A percentile compares a stretch with the other conserved stretches of the same genome.
These are phyloP conservation scores for Luscinia luscinia DNA, from an alignment of 2,797 vertebrate species.

Conservation along the genomic window DNA sequence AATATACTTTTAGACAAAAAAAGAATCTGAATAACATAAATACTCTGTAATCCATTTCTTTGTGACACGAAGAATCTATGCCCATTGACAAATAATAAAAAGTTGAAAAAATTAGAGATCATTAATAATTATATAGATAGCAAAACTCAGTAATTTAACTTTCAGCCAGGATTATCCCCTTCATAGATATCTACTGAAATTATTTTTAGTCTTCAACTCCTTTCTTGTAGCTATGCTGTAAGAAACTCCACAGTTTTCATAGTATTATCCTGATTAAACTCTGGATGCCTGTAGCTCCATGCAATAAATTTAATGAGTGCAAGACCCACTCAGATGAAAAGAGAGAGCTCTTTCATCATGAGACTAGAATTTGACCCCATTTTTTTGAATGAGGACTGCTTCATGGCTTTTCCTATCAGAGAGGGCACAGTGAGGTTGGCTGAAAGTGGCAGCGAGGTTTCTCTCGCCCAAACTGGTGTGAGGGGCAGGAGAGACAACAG, in stretches of 20 bases:
- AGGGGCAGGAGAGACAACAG: background rate
- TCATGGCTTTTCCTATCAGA: background rate
- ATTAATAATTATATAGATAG: background rate
- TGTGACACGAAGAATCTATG: background rate
- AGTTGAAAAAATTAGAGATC: background rate
- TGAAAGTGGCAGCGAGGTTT: background rate
- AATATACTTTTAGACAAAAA: background rate
- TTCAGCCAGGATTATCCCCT: background rate
- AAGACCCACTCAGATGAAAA: background rate
- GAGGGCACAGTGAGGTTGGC: background rate
- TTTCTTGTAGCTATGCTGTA: background rate
- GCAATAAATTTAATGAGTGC: background rate
- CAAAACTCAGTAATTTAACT: background rate
- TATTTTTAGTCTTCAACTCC: background rate
- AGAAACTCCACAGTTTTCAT: background rate
- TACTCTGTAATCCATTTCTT: background rate
- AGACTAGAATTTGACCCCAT: background rate
- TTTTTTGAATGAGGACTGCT: background rate
- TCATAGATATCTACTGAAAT: background rate
- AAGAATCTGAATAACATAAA: background rate
- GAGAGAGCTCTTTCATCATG: background rate
- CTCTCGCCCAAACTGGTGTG: fast-evolving
- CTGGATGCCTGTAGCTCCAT: background rate
- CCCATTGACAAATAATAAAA: background rate
- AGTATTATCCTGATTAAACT: background rate